Percentiles rank a stretch among this genome's conserved stretches.
Conservation (phyloP, 2,797 vertebrate genomes). For the Eutrigla gurnardus region DNA sequence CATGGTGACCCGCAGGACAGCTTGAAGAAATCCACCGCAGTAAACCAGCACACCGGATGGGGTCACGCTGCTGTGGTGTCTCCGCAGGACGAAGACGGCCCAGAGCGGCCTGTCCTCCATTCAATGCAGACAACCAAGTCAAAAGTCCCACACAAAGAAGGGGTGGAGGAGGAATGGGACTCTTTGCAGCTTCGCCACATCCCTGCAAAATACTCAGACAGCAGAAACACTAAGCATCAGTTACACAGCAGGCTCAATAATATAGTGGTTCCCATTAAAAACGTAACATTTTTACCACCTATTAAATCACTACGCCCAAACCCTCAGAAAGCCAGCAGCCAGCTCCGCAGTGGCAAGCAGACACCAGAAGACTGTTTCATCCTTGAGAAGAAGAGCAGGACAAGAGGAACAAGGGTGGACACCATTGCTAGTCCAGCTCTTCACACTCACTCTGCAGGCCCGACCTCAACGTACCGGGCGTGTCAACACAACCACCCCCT, state of each 20-base stretch:
- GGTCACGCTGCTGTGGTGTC: conserved; percentile 2
- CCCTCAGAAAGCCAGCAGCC: conserved; percentile 15
- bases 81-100: conserved; percentile 36
- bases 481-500: conserved; percentile 60
- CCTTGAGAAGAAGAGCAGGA: conserved; percentile 35
- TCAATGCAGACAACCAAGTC: conserved; percentile 28
- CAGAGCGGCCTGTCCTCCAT: conserved; percentile 15
- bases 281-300: conserved; percentile 78
- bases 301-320: conserved; percentile 56
- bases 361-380: background rate
- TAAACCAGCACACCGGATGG: conserved; percentile 25
- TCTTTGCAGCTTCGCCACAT: conserved; percentile 14
- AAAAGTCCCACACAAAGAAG: conserved; percentile 27
- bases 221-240: conserved; percentile 29
- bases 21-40: conserved; percentile 13
- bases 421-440: conserved; percentile 13
- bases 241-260: conserved; percentile 42
- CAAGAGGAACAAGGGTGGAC: conserved; percentile 28
- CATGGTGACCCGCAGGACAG: conserved; percentile 5
- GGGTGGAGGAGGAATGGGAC: conserved; percentile 19
- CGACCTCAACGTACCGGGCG: conserved; percentile 56
- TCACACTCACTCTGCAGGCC: conserved; percentile 14
- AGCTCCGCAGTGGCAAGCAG: conserved; percentile 29
- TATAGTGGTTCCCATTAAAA: conserved; percentile 68
- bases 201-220: conserved; percentile 41